A percentile compares a stretch with the other conserved stretches of the same genome.
These are phyloP conservation scores for Aphyosemion australe DNA, from an alignment of 2,113 vertebrate genomes.

Conservation along the genomic window DNA sequence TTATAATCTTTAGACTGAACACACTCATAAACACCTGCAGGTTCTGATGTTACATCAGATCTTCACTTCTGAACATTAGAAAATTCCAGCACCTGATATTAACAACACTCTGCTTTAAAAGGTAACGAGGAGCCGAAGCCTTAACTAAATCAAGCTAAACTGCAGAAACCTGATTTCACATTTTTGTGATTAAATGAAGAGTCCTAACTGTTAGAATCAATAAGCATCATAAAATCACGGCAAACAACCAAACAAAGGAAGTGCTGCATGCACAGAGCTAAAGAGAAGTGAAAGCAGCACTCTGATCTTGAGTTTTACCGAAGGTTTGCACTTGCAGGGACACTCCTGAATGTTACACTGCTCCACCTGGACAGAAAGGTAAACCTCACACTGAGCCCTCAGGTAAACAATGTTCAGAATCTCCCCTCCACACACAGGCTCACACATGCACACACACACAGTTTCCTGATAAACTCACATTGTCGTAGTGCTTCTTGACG, in stretches of 20 bases:
- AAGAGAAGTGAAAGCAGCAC: constrained; percentile 40
- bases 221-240: constrained; percentile 17
- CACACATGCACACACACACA: not conserved
- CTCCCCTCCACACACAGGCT: not conserved
- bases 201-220: too few species aligned
- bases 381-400: not conserved
- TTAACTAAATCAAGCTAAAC: too few species aligned
- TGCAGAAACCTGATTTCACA: too few species aligned
- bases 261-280: constrained; percentile 42
- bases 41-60: too few species aligned
- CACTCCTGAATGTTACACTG: constrained; percentile 85
- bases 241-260: constrained; percentile 36
- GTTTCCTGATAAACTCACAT: constrained; percentile 73
- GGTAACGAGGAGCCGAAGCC: too few species aligned
- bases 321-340: constrained; percentile 82
- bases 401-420: not conserved
- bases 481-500: constrained; percentile 93
- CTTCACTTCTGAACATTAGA: too few species aligned
- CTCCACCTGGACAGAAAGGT: constrained; percentile 77
- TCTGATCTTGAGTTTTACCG: constrained; percentile 73
- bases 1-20: too few species aligned
- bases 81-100: too few species aligned
- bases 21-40: too few species aligned
- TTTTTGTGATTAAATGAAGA: too few species aligned
- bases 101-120: too few species aligned